These are phyloP conservation scores for Mormyrus iriodes DNA, from an alignment of 2,113 vertebrate species.

Conservation along the genomic window DNA sequence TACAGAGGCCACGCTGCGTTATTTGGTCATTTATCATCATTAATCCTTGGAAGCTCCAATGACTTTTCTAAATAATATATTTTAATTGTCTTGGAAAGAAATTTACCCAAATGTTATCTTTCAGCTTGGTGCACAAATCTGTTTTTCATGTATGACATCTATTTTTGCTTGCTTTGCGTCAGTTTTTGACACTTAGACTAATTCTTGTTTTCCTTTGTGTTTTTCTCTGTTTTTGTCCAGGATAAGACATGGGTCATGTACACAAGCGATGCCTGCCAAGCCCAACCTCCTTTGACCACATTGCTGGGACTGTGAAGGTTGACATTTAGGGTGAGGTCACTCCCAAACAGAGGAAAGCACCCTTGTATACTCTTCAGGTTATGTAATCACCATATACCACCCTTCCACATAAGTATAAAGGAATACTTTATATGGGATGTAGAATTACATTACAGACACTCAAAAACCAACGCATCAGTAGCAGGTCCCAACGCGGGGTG, in stretches of 20 bases:
- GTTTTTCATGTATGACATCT: neutral
- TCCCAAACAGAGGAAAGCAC: neutral
- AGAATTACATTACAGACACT: neutral
- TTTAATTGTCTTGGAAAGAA: constrained; percentile 8
- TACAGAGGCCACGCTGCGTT: neutral
- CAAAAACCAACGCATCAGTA: neutral
- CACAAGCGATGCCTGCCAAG: neutral
- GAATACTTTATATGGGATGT: neutral
- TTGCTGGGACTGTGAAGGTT: neutral
- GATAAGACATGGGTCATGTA: neutral
- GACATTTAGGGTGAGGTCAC: neutral
- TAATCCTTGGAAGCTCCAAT: neutral
- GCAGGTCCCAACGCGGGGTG: neutral
- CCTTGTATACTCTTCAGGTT: neutral
- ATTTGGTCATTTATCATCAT: neutral
- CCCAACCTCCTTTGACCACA: neutral
- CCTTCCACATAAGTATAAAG: neutral
- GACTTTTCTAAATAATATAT: neutral
- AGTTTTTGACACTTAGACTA: neutral
- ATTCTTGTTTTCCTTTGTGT: neutral
- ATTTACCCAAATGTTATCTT: neutral
- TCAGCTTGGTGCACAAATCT: neutral
- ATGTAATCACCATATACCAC: neutral
- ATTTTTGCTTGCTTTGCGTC: neutral
- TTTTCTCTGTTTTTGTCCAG: neutral